Base-by-base conservation (phyloP, 2,113 vertebrate species). In the Drymodes brunneopygia region DNA sequence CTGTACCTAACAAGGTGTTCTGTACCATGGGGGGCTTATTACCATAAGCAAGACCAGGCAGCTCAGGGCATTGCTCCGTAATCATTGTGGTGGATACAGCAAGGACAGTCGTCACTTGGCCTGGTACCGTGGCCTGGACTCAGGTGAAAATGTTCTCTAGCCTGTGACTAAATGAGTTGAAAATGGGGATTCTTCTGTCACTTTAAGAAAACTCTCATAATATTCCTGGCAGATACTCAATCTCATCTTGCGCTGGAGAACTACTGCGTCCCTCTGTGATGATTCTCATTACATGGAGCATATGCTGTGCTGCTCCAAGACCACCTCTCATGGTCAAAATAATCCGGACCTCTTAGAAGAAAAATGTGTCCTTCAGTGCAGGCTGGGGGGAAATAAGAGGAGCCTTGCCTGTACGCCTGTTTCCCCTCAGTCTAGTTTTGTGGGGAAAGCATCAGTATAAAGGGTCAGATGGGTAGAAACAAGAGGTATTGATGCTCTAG, bases 231-330 rank as follows among this genome's bases (percentile, higher is more conserved):
- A 50, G 27, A 50, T 31, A 58, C 58, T 54, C 69, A 19, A 17
- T 47, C 15, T 57, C 28, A 33, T n/a, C 31, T 54, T 66, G 53
- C 71, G 13, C 25, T 53, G 33, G 40, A 77, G n/a, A 62, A 58
- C 7, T 11, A 28, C 28, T 40, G 42, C 3, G 1, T 56, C 19
- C 5, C n/a, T 51, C 38, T 3, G 0, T 36, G 48, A 48, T 36
- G 31, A 85, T 25, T 77, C 12, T 80, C 15, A 62, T 6, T 6
- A 33, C 14, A 31, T 14, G 12, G 17, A 44, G 44, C 14, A 31
- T 27, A 18, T 11, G 17, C 44, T 44, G 31, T 18, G 61, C 71
- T 77, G 17, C 36, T 51, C 36, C 36, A 75, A 35, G 25, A 44
- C 17, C 33, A 61, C 28, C 47, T 81, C 16, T 17, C 27, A 74